A percentile compares a stretch with the other conserved stretches of the same genome.
These are phyloP conservation scores for Hypomecis atomaria DNA, from an alignment of 2,888 invertebrate species.

Conservation along the genomic window DNA sequence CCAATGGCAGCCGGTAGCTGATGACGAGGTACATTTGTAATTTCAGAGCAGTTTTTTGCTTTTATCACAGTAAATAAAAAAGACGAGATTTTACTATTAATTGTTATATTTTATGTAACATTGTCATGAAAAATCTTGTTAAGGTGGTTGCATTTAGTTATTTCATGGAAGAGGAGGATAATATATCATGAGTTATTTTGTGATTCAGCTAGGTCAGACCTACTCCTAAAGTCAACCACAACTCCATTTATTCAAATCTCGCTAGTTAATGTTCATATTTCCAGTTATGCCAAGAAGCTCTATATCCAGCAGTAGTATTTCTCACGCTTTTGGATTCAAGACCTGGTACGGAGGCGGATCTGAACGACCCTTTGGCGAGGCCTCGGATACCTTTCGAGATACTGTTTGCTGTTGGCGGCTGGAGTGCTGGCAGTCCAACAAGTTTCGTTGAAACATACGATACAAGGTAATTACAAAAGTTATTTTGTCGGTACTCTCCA, in stretches of 20 bases:
- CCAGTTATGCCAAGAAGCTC: constrained; percentile 82
- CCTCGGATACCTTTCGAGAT: constrained; percentile 91
- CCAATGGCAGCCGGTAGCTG: constrained; percentile 80
- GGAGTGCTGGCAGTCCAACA: constrained; percentile 93
- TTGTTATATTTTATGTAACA: too few species aligned
- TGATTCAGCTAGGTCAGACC: neutral
- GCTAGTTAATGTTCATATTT: constrained; percentile 18
- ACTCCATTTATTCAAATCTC: neutral
- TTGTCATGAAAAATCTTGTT: too few species aligned
- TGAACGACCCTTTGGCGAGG: constrained; percentile 85
- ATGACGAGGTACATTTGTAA: too few species aligned
- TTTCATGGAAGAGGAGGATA: too few species aligned
- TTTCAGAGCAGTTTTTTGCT: too few species aligned
- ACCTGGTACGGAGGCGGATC: constrained; percentile 78
- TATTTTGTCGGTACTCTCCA: too few species aligned
- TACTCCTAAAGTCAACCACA: too few species aligned
- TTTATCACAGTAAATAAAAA: too few species aligned
- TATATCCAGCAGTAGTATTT: constrained; percentile 82
- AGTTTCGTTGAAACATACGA: constrained; percentile 92
- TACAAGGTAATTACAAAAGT: constrained; percentile 83
- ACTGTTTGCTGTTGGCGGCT: constrained; percentile 93
- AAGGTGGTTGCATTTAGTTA: too few species aligned
- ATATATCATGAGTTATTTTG: too few species aligned
- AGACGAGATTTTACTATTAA: too few species aligned
- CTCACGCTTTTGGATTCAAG: constrained; percentile 79